Evolutionary conservation across 2,113 vertebrate genomes (phyloP), one percentile per base, ranked within the genome.

Genomic region (Prinia subflava): DNA sequence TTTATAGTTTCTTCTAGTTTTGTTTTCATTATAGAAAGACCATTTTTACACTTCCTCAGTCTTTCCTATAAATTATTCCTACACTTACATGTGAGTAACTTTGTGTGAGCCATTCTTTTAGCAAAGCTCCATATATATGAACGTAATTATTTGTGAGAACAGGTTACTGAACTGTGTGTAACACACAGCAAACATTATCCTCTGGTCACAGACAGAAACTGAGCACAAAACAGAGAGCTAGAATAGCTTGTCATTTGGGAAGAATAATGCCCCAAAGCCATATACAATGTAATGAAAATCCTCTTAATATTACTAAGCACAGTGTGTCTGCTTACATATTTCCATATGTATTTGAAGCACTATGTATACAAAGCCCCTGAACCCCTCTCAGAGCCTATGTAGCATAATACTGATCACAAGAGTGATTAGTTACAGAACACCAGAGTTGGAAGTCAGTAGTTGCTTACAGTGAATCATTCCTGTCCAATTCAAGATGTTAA

Each of bases 201-300:
- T 92, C 52, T 67, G 30, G 47, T 88, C 71, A 76, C 35, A 83
- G 53, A 64, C 7, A 84, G 74, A 94, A 96, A 85, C 18, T 44
- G 17, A 91, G 21, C n/a, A 15, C 30, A 56, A 41, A 60, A 63
- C 16, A 80, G 42, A 92, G 55, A 82, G 22, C 15, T 50, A 65
- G 46, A 90, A 83, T 63, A 67, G 24, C 28, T 85, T 69, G 30
- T 74, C 59, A 70, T 86, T 92, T 27, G 7, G 87, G 71, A 94
- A 71, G 31, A 92, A 83, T 83, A 95, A 60, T 86, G 35, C n/a
- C 50, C n/a, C 52, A 90, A 92, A 95, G 83, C 75, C 75, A 90
- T 28, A 69, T 8, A 83, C 13, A 76, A 42, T 69, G 76, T 71
- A 79, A 84, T 74, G 47, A 85, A 92, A 94, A 95, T 95, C 91